Evolutionary conservation across 2,113 vertebrate genomes (phyloP).

Genomic region (Corynorhinus townsendii): DNA sequence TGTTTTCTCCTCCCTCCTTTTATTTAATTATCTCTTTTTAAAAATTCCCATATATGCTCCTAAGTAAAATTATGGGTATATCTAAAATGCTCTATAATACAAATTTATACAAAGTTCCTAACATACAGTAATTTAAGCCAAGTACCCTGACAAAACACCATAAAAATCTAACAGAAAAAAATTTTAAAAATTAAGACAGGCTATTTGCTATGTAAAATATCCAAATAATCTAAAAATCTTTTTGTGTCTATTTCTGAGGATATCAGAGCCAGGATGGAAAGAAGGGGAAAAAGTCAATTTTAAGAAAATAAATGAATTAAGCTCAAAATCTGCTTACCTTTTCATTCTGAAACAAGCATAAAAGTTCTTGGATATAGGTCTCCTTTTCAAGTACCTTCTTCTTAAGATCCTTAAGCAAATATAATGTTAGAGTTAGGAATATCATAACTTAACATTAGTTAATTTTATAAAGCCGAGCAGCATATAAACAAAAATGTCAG

Average conservation of each 20-base stretch:
- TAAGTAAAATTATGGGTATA: not conserved
- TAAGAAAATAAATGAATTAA: constrained; percentile 10
- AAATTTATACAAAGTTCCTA: constrained; percentile 6
- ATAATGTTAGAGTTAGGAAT: constrained; percentile 35
- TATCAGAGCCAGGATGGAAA: not conserved
- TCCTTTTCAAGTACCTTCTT: constrained; percentile 81
- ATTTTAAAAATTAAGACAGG: not conserved
- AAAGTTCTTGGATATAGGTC: constrained; percentile 81
- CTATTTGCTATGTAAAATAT: not conserved
- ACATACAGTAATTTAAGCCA: not conserved
- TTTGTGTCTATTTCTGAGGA: not conserved
- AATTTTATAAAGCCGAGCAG: not conserved
- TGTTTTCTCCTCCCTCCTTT: not conserved
- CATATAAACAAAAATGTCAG: constrained; percentile 2
- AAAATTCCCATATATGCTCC: not conserved
- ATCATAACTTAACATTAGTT: not conserved
- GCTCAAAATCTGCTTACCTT: constrained; percentile 79
- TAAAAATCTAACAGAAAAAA: not conserved
- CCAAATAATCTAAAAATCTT: not conserved
- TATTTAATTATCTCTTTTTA: not conserved
- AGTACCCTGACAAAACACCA: not conserved
- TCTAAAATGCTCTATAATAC: not conserved
- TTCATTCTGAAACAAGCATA: constrained; percentile 80
- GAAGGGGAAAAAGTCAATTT: not conserved
- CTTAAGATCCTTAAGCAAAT: constrained; percentile 82